Evolutionary conservation across 2,797 vertebrate species (phyloP).

Genomic region (Sebastes taczanowskii): DNA sequence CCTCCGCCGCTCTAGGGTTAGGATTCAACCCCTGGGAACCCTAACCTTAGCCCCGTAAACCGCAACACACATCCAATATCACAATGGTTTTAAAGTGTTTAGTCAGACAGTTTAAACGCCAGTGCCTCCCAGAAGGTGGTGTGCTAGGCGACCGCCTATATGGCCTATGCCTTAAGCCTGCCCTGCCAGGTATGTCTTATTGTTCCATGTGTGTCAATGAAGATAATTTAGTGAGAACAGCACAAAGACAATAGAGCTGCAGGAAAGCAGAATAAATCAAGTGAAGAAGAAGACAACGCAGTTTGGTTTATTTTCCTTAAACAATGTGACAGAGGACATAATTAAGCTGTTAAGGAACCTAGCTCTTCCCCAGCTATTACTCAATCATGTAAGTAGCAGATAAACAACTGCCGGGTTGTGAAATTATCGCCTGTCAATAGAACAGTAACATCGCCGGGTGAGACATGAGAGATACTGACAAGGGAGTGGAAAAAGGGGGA

Average conservation of each 20-base stretch:
- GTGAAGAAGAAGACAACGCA: constrained; percentile 2
- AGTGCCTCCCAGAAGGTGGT: too few relatives aligned
- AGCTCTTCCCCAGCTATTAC: constrained; percentile 43
- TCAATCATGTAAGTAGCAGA: constrained; percentile 56
- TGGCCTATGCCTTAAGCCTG: too few relatives aligned
- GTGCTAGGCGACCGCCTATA: too few relatives aligned
- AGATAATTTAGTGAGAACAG: neutral
- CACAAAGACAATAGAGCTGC: neutral
- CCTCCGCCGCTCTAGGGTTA: too few relatives aligned
- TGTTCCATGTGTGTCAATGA: neutral
- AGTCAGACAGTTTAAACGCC: too few relatives aligned
- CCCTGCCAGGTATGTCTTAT: neutral
- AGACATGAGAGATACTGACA: constrained; percentile 49
- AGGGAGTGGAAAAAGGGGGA: neutral
- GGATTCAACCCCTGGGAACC: too few relatives aligned
- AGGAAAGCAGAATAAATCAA: neutral
- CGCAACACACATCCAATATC: too few relatives aligned
- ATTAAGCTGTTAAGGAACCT: constrained; percentile 60
- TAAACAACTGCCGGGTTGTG: constrained; percentile 50
- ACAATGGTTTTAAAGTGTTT: too few relatives aligned
- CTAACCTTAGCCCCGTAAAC: too few relatives aligned
- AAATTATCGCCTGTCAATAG: constrained; percentile 67
- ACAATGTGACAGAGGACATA: constrained; percentile 62
- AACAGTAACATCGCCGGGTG: constrained; percentile 30
- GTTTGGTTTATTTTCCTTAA: constrained; percentile 65